Conservation (phyloP, 2,113 vertebrate genomes). For the Podarcis cretensis region DNA sequence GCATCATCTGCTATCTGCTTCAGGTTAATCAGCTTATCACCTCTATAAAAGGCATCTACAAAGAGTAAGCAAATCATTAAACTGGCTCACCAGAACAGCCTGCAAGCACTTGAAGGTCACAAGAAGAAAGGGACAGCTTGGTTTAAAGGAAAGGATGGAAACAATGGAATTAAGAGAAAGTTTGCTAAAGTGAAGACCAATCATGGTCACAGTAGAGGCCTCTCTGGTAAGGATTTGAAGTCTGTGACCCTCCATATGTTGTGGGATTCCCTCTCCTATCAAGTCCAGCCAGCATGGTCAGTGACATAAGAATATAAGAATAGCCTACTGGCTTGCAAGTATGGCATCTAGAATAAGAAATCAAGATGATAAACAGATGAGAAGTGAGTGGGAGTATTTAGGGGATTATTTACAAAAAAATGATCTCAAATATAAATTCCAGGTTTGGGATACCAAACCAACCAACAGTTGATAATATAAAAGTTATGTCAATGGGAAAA, state of each 20-base stretch:
- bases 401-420: too few species aligned
- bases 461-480: too few species aligned
- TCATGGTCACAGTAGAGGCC: conserved; percentile 27
- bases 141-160: conserved; percentile 8
- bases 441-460: too few species aligned
- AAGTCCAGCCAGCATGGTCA: neutral
- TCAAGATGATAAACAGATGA: too few species aligned
- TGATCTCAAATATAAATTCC: too few species aligned
- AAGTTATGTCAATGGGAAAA: too few species aligned
- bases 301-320: neutral
- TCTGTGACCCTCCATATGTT: neutral
- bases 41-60: conserved; percentile 95
- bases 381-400: too few species aligned
- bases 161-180: conserved; percentile 26
- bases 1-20: conserved; percentile 94
- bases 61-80: conserved; percentile 18
- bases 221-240: neutral
- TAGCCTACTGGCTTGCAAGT: too few species aligned
- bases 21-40: conserved; percentile 94
- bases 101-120: conserved; percentile 30
- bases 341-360: too few species aligned
- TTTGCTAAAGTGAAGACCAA: conserved; percentile 35
- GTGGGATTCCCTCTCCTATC: neutral
- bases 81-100: conserved; percentile 8
- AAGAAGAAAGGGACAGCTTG: neutral